Base-by-base conservation (phyloP, 2,888 invertebrate species). In the Leptogaster cylindrica region DNA sequence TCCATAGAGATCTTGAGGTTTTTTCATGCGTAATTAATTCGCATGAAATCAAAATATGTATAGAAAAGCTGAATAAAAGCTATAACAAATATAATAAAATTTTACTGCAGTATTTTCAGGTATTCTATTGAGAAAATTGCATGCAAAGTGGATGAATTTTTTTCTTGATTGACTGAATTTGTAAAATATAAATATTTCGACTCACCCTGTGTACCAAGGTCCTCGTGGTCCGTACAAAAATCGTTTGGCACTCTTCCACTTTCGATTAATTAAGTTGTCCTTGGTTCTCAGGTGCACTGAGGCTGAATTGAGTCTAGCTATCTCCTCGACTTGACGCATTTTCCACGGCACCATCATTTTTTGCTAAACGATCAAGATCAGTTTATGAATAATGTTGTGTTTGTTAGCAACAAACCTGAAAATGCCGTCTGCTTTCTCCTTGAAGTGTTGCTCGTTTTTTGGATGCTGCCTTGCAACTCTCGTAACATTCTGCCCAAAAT, bases 401-500 rank as follows among this genome's bases (percentile, higher is more conserved):
- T 4, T 64, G 10, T 14, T 25, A 31, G n/a, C 10, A 51, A 68
- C 66, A 69, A 68, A 83, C 83, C 78, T 84, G 83, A 73, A 84
- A 87, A 72, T 82, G 81, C 46, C 84, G 80, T 71, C 85, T 83
- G 74, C 85, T 85, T 69, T 86, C 84, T 6, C 83, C 83, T 70
- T 85, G 83, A 68, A 84, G 82, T 58, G 83, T 78, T 71, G 83
- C 83, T 7, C 85, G 79, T 67, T 81, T 84, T 73, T 86, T 86
- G 18, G 84, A 81, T 14, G 83, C 83, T 4, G 82, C 76, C 79
- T 86, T 86, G 74, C 85, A 84, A 1, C 83, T 82, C 73, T 87
- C 86, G 72, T 86, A 85, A 73, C 86, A 86, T 70, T 85, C 84
- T 12, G 84, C 84, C 85, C 87, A 86, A 77, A 84, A 86, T 5